Percentiles rank a stretch among this genome's conserved stretches.
Evolutionary conservation across 2,113 vertebrate species (phyloP).

Genomic region (Spheniscus mendiculus): DNA sequence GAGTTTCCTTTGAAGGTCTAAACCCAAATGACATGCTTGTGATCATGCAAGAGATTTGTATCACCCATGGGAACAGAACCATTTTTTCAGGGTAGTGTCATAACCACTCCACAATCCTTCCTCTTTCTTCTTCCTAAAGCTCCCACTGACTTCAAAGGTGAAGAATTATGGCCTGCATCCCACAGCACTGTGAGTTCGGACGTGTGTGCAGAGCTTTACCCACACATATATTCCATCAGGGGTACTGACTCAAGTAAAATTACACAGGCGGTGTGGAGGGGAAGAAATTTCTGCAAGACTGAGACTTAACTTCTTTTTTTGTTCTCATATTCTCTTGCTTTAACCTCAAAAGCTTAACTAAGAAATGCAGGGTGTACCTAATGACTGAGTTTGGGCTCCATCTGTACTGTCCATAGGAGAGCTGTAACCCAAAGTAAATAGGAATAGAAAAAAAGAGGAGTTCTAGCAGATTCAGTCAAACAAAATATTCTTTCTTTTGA

Average conservation of each 20-base stretch:
- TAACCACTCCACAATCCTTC: slow-evolving; percentile 46
- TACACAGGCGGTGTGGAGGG: not conserved
- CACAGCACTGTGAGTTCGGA: not conserved
- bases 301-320: not conserved
- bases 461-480: not conserved
- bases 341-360: not conserved
- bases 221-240: slow-evolving; percentile 5
- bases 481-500: not conserved
- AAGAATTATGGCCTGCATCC: slow-evolving; percentile 10
- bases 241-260: not conserved
- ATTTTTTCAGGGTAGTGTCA: slow-evolving; percentile 47
- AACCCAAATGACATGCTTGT: slow-evolving; percentile 45
- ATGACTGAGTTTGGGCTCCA: not conserved
- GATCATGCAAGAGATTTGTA: slow-evolving; percentile 49
- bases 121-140: slow-evolving; percentile 48
- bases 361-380: not conserved
- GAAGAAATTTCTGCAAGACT: not conserved
- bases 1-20: slow-evolving; percentile 56
- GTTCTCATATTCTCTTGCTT: not conserved
- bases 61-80: slow-evolving; percentile 2
- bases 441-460: not conserved
- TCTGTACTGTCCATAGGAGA: not conserved
- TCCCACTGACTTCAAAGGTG: slow-evolving; percentile 66
- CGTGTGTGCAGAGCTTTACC: not conserved
- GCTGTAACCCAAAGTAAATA: not conserved